Conservation (phyloP, 2,113 vertebrate genomes). For the Lepisosteus oculatus region DNA sequence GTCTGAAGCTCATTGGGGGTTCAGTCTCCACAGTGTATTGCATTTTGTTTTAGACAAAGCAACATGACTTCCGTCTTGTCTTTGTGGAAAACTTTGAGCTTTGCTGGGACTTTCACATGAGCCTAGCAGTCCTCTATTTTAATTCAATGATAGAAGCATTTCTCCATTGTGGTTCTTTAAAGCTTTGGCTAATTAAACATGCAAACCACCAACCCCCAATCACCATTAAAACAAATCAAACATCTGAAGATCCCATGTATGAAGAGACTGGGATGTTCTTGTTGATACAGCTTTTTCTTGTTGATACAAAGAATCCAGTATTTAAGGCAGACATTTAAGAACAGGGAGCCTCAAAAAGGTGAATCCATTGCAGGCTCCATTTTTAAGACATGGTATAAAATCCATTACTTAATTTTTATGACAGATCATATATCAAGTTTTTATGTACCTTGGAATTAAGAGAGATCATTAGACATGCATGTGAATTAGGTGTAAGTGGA, state of each 20-base stretch:
- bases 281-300: slow-evolving; percentile 47
- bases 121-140: slow-evolving; percentile 59
- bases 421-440: slow-evolving; percentile 62
- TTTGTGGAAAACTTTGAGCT: slow-evolving; percentile 44
- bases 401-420: slow-evolving; percentile 53
- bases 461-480: slow-evolving; percentile 61
- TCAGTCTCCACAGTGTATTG: slow-evolving; percentile 55
- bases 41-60: slow-evolving; percentile 57
- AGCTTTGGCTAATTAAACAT: slow-evolving; percentile 66
- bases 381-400: slow-evolving; percentile 59
- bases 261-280: slow-evolving; percentile 53
- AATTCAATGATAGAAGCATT: slow-evolving; percentile 48
- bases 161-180: slow-evolving; percentile 66
- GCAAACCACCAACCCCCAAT: slow-evolving; percentile 49
- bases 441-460: slow-evolving; percentile 66
- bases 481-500: slow-evolving; percentile 56
- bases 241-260: slow-evolving; percentile 53
- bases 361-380: slow-evolving; percentile 52
- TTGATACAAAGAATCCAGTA: slow-evolving; percentile 39
- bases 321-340: slow-evolving; percentile 30
- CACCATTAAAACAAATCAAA: slow-evolving; percentile 36
- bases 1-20: slow-evolving; percentile 36
- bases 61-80: slow-evolving; percentile 57
- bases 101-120: slow-evolving; percentile 43
- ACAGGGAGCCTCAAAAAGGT: slow-evolving; percentile 46